Percentiles rank a stretch among this genome's conserved stretches.
Evolutionary conservation across 2,113 vertebrate genomes (phyloP).

Genomic region (Corythoichthys haematopterus): DNA sequence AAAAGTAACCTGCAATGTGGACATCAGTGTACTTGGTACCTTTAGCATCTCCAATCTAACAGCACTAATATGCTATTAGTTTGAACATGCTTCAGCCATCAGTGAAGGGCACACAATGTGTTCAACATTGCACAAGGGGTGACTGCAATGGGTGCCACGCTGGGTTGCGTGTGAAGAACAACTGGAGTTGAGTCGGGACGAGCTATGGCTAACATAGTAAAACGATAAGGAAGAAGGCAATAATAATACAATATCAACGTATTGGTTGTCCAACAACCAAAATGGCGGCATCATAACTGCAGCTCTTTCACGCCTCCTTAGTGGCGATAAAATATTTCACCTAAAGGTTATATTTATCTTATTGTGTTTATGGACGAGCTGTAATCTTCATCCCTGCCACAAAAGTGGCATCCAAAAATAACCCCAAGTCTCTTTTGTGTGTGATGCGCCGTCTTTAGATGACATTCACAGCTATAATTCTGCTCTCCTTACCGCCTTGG

Average conservation of each 20-base stretch:
- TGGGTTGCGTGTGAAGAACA: constrained; percentile 17
- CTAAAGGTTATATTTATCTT: constrained; percentile 17
- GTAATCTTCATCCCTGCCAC: constrained; percentile 5
- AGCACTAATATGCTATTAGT: no score
- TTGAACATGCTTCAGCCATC: constrained; percentile 42
- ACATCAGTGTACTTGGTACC: constrained; percentile 38
- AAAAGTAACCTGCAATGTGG: no score
- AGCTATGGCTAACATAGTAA: not conserved
- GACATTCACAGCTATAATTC: constrained; percentile 20
- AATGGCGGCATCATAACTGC: constrained; percentile 10
- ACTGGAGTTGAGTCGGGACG: constrained; percentile 12
- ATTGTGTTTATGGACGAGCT: not conserved
- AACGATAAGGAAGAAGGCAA: not conserved
- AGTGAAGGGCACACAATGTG: constrained; percentile 20
- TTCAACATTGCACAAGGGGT: constrained; percentile 10
- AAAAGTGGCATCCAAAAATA: constrained; percentile 3
- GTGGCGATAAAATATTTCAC: constrained; percentile 19
- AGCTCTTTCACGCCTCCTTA: constrained; percentile 10
- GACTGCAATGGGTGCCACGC: constrained; percentile 25
- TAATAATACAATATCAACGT: constrained; percentile 3
- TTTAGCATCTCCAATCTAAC: no score
- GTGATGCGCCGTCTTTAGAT: not conserved
- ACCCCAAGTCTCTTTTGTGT: constrained; percentile 3
- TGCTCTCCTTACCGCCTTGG: constrained; percentile 14
- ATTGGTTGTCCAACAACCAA: constrained; percentile 5